These are phyloP conservation scores for Cherax destructor DNA, from an alignment of 1,140 invertebrate genomes.

Conservation along the genomic window DNA sequence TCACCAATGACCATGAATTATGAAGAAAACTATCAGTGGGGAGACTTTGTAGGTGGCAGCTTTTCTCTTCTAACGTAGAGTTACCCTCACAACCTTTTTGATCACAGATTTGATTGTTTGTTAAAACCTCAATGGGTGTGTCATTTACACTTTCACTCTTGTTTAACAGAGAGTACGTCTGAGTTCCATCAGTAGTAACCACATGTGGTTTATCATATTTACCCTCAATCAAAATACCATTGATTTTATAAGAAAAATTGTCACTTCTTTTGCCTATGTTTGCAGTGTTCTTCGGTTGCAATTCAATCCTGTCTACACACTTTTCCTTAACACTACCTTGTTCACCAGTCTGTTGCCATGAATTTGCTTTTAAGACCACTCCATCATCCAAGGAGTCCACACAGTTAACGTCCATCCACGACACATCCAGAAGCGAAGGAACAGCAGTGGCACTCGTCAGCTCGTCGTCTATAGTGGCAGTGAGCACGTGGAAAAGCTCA, in stretches of 20 bases:
- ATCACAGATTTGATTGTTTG: constrained; percentile 7
- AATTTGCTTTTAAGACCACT: constrained; percentile 36
- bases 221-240: neutral
- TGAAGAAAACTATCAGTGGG: neutral
- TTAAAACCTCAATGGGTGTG: neutral
- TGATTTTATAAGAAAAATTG: neutral
- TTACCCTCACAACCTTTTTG: neutral
- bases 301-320: neutral
- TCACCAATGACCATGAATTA: neutral
- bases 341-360: constrained; percentile 21
- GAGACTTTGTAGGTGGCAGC: too few relatives aligned
- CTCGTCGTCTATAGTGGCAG: constrained; percentile 91
- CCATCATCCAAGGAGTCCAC: constrained; percentile 25
- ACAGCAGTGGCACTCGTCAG: constrained; percentile 74
- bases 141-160: neutral
- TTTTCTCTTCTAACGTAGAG: too few relatives aligned
- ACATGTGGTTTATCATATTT: neutral
- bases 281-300: neutral
- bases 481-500: constrained; percentile 90
- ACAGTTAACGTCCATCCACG: constrained; percentile 47
- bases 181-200: neutral
- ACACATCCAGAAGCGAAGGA: constrained; percentile 51
- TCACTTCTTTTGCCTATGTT: neutral
- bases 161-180: neutral
- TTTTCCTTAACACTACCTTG: neutral